Evolutionary conservation across 2,113 vertebrate genomes (phyloP), one percentile per base, ranked within the genome.

Genomic region (Lichenostomus cassidix): DNA sequence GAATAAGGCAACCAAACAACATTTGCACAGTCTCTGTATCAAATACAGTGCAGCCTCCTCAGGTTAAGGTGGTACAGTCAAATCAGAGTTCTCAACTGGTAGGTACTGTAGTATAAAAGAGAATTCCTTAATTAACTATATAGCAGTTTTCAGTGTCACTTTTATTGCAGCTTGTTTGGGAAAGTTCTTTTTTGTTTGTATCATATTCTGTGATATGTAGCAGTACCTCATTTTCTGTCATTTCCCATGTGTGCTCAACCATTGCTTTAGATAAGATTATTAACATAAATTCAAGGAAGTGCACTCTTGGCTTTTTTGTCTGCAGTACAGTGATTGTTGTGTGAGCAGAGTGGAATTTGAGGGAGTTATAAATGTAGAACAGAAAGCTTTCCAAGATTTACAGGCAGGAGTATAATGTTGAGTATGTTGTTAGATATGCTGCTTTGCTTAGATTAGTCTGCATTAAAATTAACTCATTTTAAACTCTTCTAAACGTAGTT

Each of bases 31-130:
- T 98, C 89, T 97, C 97, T 96, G 93, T 97, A 86, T 94, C 98
- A 88, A 93, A 95, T 52, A 89, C 92, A 15, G 94, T 96, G 84
- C 97, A 96, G 50, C 93, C 96, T 96, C 69, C 94, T 97, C 94
- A 95, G 95, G 96, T 93, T 95, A 97, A 97, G 95, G 92, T 97
- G 96, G 95, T 95, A 94, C 95, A 97, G 88, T 95, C 96, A 90
- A 98, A 98, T 95, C 98, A 98, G 89, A 88, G 97, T 95, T 96
- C 98, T 96, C 97, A 97, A 25, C 92, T 98, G 98, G 98, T 98
- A 98, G 55, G 97, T 98, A 98, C 86, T 94, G 33, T 41, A 39
- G 31, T 41, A 15, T 75, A 47, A 78, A 85, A 88, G 41, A 89
- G 24, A 42, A 64, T 89, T 90, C 85, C 28, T n/a, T 87, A 25